Evolutionary conservation across 2,797 vertebrate species (phyloP).

Genomic region (Pseudomugil tenellus): DNA sequence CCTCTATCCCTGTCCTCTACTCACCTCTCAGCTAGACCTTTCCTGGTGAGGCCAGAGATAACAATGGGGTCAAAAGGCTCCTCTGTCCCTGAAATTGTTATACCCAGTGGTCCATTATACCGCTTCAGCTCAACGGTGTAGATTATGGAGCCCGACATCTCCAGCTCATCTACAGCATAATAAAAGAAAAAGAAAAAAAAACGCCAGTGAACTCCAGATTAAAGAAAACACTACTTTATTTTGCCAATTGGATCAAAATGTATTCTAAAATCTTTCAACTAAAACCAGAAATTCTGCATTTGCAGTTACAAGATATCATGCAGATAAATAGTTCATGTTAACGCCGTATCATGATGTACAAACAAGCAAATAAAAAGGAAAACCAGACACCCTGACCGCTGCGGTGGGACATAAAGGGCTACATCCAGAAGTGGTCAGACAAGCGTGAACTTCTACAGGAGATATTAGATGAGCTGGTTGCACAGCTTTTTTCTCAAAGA

Average conservation of each 20-base stretch:
- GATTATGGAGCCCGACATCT: constrained; percentile 94
- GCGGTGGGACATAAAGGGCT: neutral
- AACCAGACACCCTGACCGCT: neutral
- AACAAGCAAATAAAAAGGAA: neutral
- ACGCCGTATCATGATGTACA: neutral
- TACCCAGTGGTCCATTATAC: constrained; percentile 94
- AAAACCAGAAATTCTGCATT: neutral
- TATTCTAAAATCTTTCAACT: neutral
- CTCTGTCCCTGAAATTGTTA: constrained; percentile 98
- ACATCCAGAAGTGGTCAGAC: neutral
- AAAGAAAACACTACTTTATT: neutral
- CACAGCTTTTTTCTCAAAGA: too few relatives aligned
- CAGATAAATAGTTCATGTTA: neutral
- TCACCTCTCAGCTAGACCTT: constrained; percentile 97
- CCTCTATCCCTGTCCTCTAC: constrained; percentile 18
- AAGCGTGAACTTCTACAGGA: neutral
- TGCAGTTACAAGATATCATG: neutral
- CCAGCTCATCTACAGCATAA: constrained; percentile 88
- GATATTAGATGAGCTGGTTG: too few relatives aligned
- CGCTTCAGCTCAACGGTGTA: constrained; percentile 97
- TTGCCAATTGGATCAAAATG: too few relatives aligned
- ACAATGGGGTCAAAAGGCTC: constrained; percentile 98
- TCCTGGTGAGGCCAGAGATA: constrained; percentile 95
- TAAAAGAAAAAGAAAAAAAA: too few relatives aligned
- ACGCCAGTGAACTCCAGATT: neutral